Evolutionary conservation across 2,888 invertebrate genomes (phyloP), one percentile per base, ranked within the genome.

Genomic region (Liodrosophila aerea): DNA sequence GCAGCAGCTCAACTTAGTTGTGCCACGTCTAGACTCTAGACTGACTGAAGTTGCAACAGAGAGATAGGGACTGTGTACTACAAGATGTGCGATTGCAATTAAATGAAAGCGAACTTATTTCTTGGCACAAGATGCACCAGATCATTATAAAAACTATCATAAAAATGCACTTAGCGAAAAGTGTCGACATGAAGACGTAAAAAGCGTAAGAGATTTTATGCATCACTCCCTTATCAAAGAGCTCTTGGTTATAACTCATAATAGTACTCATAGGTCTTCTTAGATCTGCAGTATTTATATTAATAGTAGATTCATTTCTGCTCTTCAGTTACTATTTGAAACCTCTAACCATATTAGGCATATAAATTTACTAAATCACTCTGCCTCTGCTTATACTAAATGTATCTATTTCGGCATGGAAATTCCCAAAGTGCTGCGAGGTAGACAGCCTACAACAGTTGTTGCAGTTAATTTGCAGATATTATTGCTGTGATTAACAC

Each of bases 401-500:
- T 34, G 27, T 29, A 7, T 31, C 9, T 18, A 9, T 18, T 9
- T 15, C 30, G 31, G 9, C n/a, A 22, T 22, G 22, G 22, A 22
- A 63, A 66, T 57, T 43, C 12, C 12, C 64, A 52, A 36, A 37
- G 45, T 52, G 36, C 31, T 37, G 47, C 47, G 15, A 22, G 22
- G 22, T 22, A 22, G 22, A 22, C 3, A 22, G 45, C 29, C 34
- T 29, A 64, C 52, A 58, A 53, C 52, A 54, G 77, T 69, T 82
- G 75, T 71, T 83, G 76, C 68, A 85, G 76, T 74, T 85, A 85
- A 85, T 85, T 80, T 81, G 81, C 58, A 67, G 76, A 80, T 80
- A 81, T 83, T 81, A 85, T 81, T 81, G 81, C 86, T 81, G 81
- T 81, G 81, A 81, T 81, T 85, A 81, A 81, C 81, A 81, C 81